A percentile compares a stretch with the other conserved stretches of the same genome.
Evolutionary conservation across 1,140 invertebrate species (phyloP).

Genomic region (Latrodectus geometricus): DNA sequence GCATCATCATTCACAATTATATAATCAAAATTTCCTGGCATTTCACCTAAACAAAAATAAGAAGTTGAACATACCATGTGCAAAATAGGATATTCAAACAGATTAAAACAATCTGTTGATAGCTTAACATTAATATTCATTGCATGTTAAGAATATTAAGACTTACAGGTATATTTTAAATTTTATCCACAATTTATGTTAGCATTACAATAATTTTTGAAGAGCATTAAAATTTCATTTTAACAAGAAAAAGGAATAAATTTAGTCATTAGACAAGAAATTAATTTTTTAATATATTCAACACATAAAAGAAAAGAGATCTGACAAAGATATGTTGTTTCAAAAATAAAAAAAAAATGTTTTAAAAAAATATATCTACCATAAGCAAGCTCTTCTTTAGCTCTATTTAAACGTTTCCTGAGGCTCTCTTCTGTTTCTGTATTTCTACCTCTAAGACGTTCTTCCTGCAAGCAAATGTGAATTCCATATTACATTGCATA

Average conservation of each 20-base stretch:
- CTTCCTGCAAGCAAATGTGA: conserved; percentile 71
- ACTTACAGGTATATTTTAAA: too few relatives aligned
- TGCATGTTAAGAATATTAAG: too few relatives aligned
- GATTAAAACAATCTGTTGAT: too few relatives aligned
- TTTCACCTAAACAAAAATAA: conserved; percentile 73
- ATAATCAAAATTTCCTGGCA: conserved; percentile 87
- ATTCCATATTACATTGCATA: not conserved
- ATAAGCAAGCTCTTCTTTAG: conserved; percentile 85
- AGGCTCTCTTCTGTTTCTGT: conserved; percentile 93
- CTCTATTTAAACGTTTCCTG: conserved; percentile 78
- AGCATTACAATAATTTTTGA: too few relatives aligned
- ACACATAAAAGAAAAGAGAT: too few relatives aligned
- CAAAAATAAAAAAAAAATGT: conserved; percentile 66
- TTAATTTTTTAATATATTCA: too few relatives aligned
- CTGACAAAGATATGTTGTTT: conserved; percentile 67
- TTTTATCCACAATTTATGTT: too few relatives aligned
- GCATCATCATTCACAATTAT: conserved; percentile 92
- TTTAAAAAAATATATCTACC: conserved; percentile 71
- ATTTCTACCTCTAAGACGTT: conserved; percentile 80
- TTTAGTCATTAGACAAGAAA: too few relatives aligned
- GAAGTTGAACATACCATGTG: not conserved
- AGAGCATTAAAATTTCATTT: too few relatives aligned
- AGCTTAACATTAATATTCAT: too few relatives aligned
- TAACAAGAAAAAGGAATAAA: too few relatives aligned
- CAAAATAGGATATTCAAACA: too few relatives aligned